Percentiles rank a stretch among this genome's conserved stretches.
phyloP scores from a whole-genome alignment of 2,797 vertebrate genomes.

The Dermochelys coriacea region DNA sequence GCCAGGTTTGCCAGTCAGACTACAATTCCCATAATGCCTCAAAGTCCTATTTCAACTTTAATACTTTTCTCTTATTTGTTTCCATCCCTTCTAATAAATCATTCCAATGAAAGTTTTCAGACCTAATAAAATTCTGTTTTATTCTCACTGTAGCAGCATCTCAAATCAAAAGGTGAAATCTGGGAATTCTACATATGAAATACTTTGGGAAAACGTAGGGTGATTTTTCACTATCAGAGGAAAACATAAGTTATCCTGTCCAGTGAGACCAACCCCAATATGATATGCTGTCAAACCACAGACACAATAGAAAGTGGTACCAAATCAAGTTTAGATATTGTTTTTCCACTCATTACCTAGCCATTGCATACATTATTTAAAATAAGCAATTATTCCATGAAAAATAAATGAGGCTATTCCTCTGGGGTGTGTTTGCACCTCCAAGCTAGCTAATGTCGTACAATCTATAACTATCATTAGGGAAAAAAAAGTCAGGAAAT shows the following conservation, averaged over 20 bases:
- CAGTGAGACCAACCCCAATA: neutral
- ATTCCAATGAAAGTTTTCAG: neutral
- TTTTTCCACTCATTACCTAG: slow-evolving; percentile 72
- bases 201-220: neutral
- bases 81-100: neutral
- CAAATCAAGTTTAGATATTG: slow-evolving; percentile 61
- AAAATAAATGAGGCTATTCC: slow-evolving; percentile 77
- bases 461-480: slow-evolving; percentile 26
- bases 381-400: slow-evolving; percentile 81
- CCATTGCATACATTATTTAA: slow-evolving; percentile 80
- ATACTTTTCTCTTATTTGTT: neutral
- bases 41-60: fast-evolving
- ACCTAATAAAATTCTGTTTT: neutral
- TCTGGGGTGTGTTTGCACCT: slow-evolving; percentile 59
- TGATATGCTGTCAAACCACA: slow-evolving; percentile 42
- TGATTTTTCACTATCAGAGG: slow-evolving; percentile 15
- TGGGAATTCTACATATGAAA: neutral
- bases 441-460: slow-evolving; percentile 49
- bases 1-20: neutral
- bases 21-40: fast-evolving
- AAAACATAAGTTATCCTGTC: neutral
- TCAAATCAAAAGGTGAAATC: neutral
- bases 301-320: slow-evolving; percentile 6
- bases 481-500: neutral
- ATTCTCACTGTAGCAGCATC: neutral